Evolutionary conservation across 2,888 invertebrate species (phyloP).

Genomic region (Ernsta delagoae): DNA sequence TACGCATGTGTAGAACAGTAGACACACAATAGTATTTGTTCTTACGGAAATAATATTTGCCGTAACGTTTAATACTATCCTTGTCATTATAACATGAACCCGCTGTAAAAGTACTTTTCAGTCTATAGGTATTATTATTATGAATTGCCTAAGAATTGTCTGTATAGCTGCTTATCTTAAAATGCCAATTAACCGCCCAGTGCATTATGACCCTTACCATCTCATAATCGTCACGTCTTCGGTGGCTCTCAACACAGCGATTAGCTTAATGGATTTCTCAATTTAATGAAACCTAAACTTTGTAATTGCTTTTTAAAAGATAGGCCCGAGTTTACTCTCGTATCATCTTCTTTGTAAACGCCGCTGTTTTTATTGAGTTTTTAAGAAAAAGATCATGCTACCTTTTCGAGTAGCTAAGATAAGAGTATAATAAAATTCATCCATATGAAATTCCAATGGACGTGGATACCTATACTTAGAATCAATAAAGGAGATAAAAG

Average conservation of each 20-base stretch:
- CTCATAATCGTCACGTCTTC: conserved; percentile 76
- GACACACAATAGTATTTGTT: too few relatives aligned
- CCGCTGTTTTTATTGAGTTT: conserved; percentile 32
- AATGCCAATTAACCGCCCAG: not conserved
- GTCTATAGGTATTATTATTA: not conserved
- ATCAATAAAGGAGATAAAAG: not conserved
- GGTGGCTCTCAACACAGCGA: conserved; percentile 73
- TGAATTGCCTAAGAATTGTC: not conserved
- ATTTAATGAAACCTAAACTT: conserved; percentile 75
- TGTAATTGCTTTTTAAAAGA: conserved; percentile 76
- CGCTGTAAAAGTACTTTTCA: not conserved
- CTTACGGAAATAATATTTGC: too few relatives aligned
- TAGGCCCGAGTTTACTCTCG: conserved; percentile 57
- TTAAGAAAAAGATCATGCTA: conserved; percentile 10
- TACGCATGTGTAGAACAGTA: too few relatives aligned
- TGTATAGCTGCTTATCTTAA: not conserved
- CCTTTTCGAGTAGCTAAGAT: conserved; percentile 17
- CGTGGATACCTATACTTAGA: too few relatives aligned
- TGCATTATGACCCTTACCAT: conserved; percentile 53
- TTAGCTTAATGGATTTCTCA: conserved; percentile 81
- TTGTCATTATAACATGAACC: too few relatives aligned
- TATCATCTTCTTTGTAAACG: conserved; percentile 40
- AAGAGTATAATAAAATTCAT: conserved; percentile 1
- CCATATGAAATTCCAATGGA: conserved; percentile 1
- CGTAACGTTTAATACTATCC: too few relatives aligned